These are phyloP conservation scores for Corapipo altera DNA, from an alignment of 2,113 vertebrate genomes.

Conservation along the genomic window DNA sequence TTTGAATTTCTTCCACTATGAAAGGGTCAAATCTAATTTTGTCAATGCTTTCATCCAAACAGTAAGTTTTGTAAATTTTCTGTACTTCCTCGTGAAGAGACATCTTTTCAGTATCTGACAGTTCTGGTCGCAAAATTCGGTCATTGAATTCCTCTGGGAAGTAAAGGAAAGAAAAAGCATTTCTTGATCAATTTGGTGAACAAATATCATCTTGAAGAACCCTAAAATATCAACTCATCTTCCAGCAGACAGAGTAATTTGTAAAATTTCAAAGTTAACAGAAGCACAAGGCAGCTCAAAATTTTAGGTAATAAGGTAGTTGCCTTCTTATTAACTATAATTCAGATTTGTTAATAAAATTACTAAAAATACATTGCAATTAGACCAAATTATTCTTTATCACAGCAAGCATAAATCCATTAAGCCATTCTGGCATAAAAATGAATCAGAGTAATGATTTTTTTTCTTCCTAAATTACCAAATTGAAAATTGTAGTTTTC, in stretches of 20 bases:
- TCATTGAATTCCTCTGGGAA: slow-evolving; percentile 95
- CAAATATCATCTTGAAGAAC: not conserved
- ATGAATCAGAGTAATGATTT: not conserved
- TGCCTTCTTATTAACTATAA: not conserved
- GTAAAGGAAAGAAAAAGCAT: not conserved
- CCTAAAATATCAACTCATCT: not conserved
- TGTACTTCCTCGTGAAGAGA: slow-evolving; percentile 87
- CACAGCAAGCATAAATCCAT: not conserved
- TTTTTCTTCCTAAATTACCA: not conserved
- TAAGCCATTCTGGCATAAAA: not conserved
- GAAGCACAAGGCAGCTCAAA: not conserved
- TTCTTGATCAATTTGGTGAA: not conserved
- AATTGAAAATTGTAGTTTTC: not conserved
- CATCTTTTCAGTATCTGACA: slow-evolving; percentile 85
- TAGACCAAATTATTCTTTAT: not conserved
- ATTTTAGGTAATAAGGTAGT: not conserved
- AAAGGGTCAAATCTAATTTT: slow-evolving; percentile 92
- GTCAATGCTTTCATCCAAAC: slow-evolving; percentile 93
- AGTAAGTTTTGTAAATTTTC: slow-evolving; percentile 91
- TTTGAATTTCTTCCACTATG: slow-evolving; percentile 91
- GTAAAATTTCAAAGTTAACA: not conserved
- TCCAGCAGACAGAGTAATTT: not conserved
- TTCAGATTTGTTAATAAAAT: not conserved
- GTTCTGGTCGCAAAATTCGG: slow-evolving; percentile 89
- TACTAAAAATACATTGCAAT: not conserved